phyloP scores from a whole-genome alignment of 2,113 vertebrate genomes.

The Coregonus clupeaformis region DNA sequence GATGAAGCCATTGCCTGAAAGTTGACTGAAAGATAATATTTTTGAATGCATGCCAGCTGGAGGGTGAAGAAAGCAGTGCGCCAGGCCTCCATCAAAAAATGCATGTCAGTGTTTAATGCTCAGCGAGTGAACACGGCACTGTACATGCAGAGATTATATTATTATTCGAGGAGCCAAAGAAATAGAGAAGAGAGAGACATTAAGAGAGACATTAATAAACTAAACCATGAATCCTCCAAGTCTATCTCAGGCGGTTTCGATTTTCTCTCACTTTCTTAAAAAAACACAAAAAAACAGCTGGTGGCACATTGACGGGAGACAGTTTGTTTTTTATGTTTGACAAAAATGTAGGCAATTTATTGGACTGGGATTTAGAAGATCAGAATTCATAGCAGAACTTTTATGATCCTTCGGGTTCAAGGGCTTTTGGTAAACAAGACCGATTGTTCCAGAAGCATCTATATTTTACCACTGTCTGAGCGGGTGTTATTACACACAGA shows the following conservation, averaged over 20 bases:
- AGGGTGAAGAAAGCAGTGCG: no score
- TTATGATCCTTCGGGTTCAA: slow-evolving; percentile 66
- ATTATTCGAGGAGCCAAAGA: background rate
- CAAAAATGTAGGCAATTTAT: slow-evolving; percentile 67
- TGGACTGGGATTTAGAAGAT: slow-evolving; percentile 71
- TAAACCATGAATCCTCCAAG: slow-evolving; percentile 44
- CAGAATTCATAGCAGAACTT: slow-evolving; percentile 65
- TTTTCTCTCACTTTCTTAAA: slow-evolving; percentile 41
- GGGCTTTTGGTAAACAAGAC: slow-evolving; percentile 71
- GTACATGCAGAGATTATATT: no score
- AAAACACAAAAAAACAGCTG: slow-evolving; percentile 42
- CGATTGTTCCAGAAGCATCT: slow-evolving; percentile 68
- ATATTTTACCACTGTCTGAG: slow-evolving; percentile 61
- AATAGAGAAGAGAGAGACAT: background rate
- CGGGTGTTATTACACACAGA: slow-evolving; percentile 52
- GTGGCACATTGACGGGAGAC: slow-evolving; percentile 39
- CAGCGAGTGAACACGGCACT: no score
- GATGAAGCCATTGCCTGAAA: background rate
- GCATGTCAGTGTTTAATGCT: background rate
- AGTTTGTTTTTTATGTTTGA: slow-evolving; percentile 61
- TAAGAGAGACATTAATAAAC: slow-evolving; percentile 50
- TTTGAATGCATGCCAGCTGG: background rate
- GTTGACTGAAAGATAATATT: background rate
- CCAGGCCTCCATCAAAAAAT: background rate
- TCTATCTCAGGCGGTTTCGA: slow-evolving; percentile 34